Evolutionary conservation across 2,888 invertebrate genomes (phyloP), one percentile per base, ranked within the genome.

Genomic region (Lydus trimaculatus): DNA sequence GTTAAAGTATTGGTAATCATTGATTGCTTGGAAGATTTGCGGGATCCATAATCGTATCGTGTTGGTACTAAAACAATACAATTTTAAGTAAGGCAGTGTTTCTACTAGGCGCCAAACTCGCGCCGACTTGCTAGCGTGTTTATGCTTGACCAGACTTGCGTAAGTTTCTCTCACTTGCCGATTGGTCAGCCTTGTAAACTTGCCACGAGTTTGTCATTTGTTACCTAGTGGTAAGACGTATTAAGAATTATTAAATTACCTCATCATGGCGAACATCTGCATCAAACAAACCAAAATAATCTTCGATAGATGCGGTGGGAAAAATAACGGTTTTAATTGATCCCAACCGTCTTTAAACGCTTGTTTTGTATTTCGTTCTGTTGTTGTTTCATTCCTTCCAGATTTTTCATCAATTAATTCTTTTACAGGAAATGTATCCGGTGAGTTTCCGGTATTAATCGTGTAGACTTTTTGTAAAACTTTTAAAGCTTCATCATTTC

Each of bases 11-110:
- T 82, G 74, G 70, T 84, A 85, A 68, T 85, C 84, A 70, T 83
- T 83, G 63, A 92, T 90, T 82, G 92, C 91, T 64, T 92, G 90
- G 74, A 95, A 95, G 20, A 96, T 87, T 81, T 95, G 94, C 0
- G 96, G 96, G 75, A 95, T 88, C 95, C 96, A 96, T 36, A 96
- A 87, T 17, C 95, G 91, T 48, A 96, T 86, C 0, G 95, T 94
- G 80, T 95, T 95, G 73, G 92, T 73, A 58, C 85, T 85, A 66
- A 70, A 81, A 63, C 2, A 52, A 13, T 20, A 20, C 4, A 9
- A 9, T 25, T 2, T 23, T 23, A 3, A 23, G 13, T 60, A 61
- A 13, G n/a, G n/a, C n/a, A n/a, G n/a, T n/a, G n/a, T n/a, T n/a
- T n/a, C n/a, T n/a, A n/a, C n/a, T n/a, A n/a, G n/a, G n/a, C n/a